Conservation (phyloP, 2,113 vertebrate genomes). For the Sorex araneus region DNA sequence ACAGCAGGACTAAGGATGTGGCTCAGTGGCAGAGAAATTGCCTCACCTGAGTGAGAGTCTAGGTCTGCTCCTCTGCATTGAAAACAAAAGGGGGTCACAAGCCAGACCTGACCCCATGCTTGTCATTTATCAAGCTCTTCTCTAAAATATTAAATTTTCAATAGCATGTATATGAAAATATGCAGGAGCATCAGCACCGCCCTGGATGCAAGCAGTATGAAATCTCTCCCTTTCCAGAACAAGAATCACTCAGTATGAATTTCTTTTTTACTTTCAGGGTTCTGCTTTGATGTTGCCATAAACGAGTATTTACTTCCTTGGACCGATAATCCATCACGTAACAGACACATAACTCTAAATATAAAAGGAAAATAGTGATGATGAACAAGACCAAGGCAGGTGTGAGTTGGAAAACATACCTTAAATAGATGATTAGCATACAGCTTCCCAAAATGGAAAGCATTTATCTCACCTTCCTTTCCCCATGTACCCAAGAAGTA, state of each 20-base stretch:
- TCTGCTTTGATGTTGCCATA: not conserved
- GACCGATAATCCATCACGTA: not conserved
- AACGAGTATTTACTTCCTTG: not conserved
- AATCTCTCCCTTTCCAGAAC: not conserved
- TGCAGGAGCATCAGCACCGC: rapidly evolving
- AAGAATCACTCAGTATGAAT: not conserved
- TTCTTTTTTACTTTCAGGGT: not conserved
- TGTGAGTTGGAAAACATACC: not conserved
- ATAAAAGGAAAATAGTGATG: not conserved
- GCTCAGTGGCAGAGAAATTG: too few species aligned
- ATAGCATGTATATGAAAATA: not conserved
- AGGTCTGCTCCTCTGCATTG: too few species aligned
- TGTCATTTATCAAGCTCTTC: not conserved
- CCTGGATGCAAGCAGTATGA: not conserved
- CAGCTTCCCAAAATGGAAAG: not conserved
- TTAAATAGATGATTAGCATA: not conserved
- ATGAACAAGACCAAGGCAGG: not conserved
- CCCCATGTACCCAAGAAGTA: not conserved
- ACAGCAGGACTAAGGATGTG: too few species aligned
- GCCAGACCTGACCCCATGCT: not conserved
- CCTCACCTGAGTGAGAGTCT: too few species aligned
- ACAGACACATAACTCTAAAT: not conserved
- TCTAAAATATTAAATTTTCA: not conserved
- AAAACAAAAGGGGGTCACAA: not conserved
- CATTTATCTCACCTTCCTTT: not conserved